Conservation (phyloP, 2,113 vertebrate genomes). For the Lipophrys pholis region DNA sequence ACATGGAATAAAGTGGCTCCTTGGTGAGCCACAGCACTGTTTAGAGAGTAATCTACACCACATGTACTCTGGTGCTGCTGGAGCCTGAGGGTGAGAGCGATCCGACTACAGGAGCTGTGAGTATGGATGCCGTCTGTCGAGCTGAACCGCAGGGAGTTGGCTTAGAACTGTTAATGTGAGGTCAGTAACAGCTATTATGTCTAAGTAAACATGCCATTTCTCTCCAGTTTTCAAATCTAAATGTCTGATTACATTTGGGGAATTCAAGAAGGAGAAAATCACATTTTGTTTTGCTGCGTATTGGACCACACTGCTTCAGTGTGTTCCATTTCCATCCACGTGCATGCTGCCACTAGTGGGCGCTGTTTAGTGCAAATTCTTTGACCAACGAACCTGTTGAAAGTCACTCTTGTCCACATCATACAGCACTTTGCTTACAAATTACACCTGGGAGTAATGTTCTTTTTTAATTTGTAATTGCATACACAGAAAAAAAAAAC, state of each 20-base stretch:
- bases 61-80: constrained; percentile 50
- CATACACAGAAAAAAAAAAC: too few relatives aligned
- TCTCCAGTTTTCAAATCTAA: constrained; percentile 16
- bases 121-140: constrained; percentile 30
- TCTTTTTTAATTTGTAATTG: background rate
- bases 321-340: constrained; percentile 9
- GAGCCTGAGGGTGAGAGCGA: constrained; percentile 35
- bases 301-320: constrained; percentile 17
- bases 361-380: constrained; percentile 32
- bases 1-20: background rate
- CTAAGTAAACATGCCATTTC: constrained; percentile 19
- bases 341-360: constrained; percentile 45
- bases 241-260: constrained; percentile 4
- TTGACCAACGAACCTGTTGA: background rate
- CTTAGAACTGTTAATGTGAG: constrained; percentile 36
- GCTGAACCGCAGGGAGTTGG: constrained; percentile 29
- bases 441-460: background rate
- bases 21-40: constrained; percentile 25
- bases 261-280: background rate
- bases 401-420: background rate
- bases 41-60: constrained; percentile 67
- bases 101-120: constrained; percentile 49
- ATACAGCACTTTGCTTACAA: background rate
- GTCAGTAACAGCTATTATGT: constrained; percentile 35
- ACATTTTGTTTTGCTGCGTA: background rate